Evolutionary conservation across 2,888 invertebrate genomes (phyloP).

Genomic region (Nymphalis c-album): DNA sequence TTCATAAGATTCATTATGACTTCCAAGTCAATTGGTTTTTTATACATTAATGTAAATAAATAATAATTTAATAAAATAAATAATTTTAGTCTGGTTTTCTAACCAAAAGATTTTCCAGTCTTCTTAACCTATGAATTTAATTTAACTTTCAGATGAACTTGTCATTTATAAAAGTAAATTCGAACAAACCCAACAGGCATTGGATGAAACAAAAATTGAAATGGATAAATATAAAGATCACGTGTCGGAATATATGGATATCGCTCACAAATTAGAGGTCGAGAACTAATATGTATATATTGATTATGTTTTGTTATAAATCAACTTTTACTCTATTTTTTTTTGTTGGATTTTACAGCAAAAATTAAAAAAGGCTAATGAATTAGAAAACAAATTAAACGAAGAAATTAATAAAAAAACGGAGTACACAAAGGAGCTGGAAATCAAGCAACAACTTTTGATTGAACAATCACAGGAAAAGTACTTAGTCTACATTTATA

Average conservation of each 20-base stretch:
- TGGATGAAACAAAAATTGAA: constrained; percentile 51
- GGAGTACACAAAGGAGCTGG: constrained; percentile 56
- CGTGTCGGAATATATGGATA: constrained; percentile 49
- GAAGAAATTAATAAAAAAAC: constrained; percentile 53
- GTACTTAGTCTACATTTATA: constrained; percentile 38
- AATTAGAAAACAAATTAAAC: constrained; percentile 50
- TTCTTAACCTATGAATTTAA: neutral
- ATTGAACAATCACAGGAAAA: constrained; percentile 60
- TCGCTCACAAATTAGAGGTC: constrained; percentile 60
- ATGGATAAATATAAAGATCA: constrained; percentile 51
- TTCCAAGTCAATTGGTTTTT: too few relatives aligned
- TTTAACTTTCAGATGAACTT: constrained; percentile 29
- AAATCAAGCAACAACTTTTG: constrained; percentile 52
- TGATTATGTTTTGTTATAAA: neutral
- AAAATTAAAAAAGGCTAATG: constrained; percentile 50
- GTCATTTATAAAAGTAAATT: constrained; percentile 44
- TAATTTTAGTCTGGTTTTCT: neutral
- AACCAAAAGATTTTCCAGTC: neutral
- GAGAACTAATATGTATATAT: too few relatives aligned
- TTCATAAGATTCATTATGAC: too few relatives aligned
- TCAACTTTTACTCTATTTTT: neutral
- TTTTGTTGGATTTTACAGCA: constrained; percentile 45
- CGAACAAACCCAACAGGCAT: constrained; percentile 48
- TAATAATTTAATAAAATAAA: too few relatives aligned
- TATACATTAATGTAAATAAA: too few relatives aligned